Evolutionary conservation across 2,113 vertebrate species (phyloP).

Genomic region (Campylomormyrus numenius): DNA sequence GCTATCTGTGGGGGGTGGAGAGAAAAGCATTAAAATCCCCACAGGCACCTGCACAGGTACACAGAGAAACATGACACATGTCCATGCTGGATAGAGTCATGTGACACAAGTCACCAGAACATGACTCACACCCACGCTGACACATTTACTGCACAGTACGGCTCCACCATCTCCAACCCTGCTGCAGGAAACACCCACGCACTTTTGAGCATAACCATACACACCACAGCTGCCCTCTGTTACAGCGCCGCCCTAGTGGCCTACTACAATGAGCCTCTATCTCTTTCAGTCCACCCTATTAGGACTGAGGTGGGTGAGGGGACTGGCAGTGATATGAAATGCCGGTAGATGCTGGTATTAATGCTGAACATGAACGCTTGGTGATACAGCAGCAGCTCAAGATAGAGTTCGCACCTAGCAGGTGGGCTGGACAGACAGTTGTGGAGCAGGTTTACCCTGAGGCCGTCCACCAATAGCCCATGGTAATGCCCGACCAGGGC

Average conservation of each 20-base stretch:
- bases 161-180: not conserved
- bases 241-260: not conserved
- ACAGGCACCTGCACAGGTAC: not conserved
- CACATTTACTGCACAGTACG: not conserved
- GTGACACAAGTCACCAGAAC: not conserved
- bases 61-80: not conserved
- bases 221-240: not conserved
- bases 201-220: not conserved
- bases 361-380: not conserved
- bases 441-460: not conserved
- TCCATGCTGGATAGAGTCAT: not conserved
- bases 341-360: not conserved
- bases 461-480: not conserved
- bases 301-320: not conserved
- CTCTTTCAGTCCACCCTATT: not conserved
- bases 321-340: not conserved
- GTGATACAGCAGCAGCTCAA: not conserved
- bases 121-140: not conserved
- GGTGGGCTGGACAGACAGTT: not conserved
- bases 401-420: not conserved
- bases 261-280: not conserved
- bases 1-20: constrained; percentile 63
- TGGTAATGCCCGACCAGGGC: not conserved
- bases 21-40: not conserved
- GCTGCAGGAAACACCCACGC: not conserved